Evolutionary conservation across 2,797 vertebrate genomes (phyloP).

Genomic region (Netta rufina): DNA sequence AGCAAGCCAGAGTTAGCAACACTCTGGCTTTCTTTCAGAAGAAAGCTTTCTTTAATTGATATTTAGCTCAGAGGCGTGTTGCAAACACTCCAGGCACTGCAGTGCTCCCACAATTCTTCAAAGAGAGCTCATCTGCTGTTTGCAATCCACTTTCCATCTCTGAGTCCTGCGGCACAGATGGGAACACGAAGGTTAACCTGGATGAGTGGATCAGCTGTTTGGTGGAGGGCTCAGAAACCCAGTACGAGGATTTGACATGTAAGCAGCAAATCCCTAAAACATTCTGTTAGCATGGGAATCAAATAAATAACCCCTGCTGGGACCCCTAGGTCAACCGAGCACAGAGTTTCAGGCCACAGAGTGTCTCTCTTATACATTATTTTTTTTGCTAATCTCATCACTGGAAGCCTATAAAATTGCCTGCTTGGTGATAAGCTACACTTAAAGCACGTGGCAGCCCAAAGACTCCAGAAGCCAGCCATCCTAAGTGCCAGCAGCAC

Average conservation of each 20-base stretch:
- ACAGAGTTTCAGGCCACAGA: background rate
- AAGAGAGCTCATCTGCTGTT: slow-evolving; percentile 3
- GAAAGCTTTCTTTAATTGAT: background rate
- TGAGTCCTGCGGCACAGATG: slow-evolving; percentile 80
- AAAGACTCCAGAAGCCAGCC: background rate
- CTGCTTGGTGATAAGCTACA: background rate
- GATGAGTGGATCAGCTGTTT: slow-evolving; percentile 78
- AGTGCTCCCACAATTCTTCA: background rate
- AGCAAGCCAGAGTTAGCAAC: background rate
- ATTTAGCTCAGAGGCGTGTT: background rate
- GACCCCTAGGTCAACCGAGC: background rate
- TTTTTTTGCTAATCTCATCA: background rate
- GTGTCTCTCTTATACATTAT: background rate
- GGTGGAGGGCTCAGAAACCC: slow-evolving; percentile 78
- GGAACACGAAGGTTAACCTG: slow-evolving; percentile 81
- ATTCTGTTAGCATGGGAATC: background rate
- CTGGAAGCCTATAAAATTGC: background rate
- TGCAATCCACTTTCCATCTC: background rate
- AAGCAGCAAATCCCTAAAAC: slow-evolving; percentile 60
- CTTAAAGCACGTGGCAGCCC: background rate
- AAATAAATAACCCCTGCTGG: background rate
- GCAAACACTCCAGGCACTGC: background rate
- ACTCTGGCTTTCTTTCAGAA: background rate
- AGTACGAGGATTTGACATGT: slow-evolving; percentile 78
- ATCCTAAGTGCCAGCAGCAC: background rate